A percentile compares a stretch with the other conserved stretches of the same genome.
phyloP scores from a whole-genome alignment of 1,140 invertebrate genomes.

The Papilio aristodemus region DNA sequence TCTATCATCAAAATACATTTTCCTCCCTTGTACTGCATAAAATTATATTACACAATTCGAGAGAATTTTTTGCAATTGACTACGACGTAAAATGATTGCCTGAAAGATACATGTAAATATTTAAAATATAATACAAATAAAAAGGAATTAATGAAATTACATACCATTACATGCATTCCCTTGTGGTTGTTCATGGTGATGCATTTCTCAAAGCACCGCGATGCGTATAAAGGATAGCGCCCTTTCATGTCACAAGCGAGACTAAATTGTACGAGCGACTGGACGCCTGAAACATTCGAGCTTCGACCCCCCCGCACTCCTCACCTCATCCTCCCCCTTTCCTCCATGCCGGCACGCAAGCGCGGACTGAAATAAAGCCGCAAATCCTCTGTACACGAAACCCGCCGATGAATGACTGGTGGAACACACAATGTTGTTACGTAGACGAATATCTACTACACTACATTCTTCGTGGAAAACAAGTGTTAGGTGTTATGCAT shows the following conservation, averaged over 20 bases:
- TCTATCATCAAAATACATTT: not conserved
- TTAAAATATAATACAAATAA: not conserved
- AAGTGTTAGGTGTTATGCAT: too few relatives aligned
- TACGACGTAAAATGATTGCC: not conserved
- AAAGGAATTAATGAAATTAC: too few relatives aligned
- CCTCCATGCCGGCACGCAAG: conserved; percentile 54
- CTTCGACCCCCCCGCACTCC: conserved; percentile 48
- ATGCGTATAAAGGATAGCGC: conserved; percentile 73
- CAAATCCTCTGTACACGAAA: conserved; percentile 44
- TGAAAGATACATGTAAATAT: not conserved
- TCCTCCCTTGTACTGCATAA: not conserved
- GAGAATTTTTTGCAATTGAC: not conserved
- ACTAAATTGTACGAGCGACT: conserved; percentile 63
- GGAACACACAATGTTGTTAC: conserved; percentile 36
- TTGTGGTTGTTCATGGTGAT: conserved; percentile 77
- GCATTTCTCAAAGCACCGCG: conserved; percentile 80
- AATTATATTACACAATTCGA: not conserved
- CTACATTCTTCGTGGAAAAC: not conserved
- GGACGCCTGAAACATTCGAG: conserved; percentile 67
- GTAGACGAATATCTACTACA: conserved; percentile 12
- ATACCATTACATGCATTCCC: conserved; percentile 77
- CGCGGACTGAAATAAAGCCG: conserved; percentile 53
- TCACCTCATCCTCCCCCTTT: conserved; percentile 28
- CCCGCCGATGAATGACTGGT: conserved; percentile 55
- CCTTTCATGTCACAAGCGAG: conserved; percentile 80